phyloP scores from a whole-genome alignment of 2,113 vertebrate species.

The Hippolais icterina region DNA sequence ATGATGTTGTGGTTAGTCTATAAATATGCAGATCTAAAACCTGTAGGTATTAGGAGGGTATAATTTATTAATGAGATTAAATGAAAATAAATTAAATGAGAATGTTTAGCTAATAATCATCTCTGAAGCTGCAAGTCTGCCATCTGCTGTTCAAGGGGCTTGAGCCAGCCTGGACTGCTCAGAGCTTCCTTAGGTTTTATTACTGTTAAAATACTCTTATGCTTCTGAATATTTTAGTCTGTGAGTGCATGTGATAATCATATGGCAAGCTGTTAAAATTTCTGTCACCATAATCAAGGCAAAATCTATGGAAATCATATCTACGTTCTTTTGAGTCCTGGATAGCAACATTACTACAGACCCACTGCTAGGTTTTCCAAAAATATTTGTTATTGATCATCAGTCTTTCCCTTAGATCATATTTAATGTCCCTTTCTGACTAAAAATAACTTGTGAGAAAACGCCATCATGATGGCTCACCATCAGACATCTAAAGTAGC shows the following conservation, averaged over 20 bases:
- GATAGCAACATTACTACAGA: not conserved
- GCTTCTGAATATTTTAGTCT: not conserved
- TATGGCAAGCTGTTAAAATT: not conserved
- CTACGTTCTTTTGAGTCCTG: not conserved
- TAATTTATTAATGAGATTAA: not conserved
- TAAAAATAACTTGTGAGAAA: not conserved
- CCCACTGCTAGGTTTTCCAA: not conserved
- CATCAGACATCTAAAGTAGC: not conserved
- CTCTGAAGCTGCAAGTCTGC: conserved; percentile 14
- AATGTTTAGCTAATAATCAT: not conserved
- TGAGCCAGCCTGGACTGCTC: not conserved
- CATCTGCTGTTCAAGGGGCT: conserved; percentile 19
- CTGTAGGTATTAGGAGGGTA: not conserved
- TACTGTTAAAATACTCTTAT: not conserved
- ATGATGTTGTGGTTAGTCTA: not conserved
- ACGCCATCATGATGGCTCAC: not conserved
- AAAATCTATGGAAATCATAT: not conserved
- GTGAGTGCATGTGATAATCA: not conserved
- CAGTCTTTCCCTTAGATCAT: not conserved
- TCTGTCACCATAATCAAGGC: not conserved
- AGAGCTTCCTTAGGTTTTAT: not conserved
- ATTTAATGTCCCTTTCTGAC: not conserved
- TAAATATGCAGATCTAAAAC: not conserved
- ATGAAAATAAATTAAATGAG: not conserved
- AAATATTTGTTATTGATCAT: not conserved